Evolutionary conservation across 2,888 invertebrate genomes (phyloP), one percentile per base, ranked within the genome.

Genomic region (Anoncus sp.): DNA sequence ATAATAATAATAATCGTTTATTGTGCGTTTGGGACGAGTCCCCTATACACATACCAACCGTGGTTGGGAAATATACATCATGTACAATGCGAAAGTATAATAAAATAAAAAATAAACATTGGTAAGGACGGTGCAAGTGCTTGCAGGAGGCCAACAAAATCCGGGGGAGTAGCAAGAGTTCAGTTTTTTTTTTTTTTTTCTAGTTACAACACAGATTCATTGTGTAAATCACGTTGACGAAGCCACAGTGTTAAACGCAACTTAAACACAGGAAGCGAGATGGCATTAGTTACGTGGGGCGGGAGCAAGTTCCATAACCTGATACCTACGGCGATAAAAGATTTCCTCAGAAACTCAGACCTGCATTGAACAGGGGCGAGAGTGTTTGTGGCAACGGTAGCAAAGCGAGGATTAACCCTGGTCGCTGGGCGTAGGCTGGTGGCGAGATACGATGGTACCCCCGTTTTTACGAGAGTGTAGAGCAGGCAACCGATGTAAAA

Each of bases 401-500:
- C 22, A 5, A 24, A 14, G 18, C 60, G 43, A 14, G 24, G 24
- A 24, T 43, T 43, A 5, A 4, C 16, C 9, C 27, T 5, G 27
- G 10, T 16, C n/a, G n/a, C 43, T 16, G n/a, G 14, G 18, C 43
- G 9, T n/a, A 60, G 45, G 1, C n/a, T 27, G 1, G n/a, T 16
- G 10, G 60, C 45, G 9, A 60, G 60, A 16, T 60, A 45, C 16
- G 45, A 43, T 1, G 45, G 60, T n/a, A 27, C 6, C 7, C 27
- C 24, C 9, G 1, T 7, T 1, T 10, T 22, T 2, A 45, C 24
- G 10, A 60, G 24, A 2, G 10, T 16, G 60, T n/a, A 60, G 24
- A 60, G 27, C 6, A 60, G n/a, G 7, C 60, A 27, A 6, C 45
- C 45, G 4, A 45, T 27, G 9, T 27, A 60, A 7, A 24, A 60